phyloP scores from a whole-genome alignment of 2,888 invertebrate genomes.

The Lycophotia porphyrea region DNA sequence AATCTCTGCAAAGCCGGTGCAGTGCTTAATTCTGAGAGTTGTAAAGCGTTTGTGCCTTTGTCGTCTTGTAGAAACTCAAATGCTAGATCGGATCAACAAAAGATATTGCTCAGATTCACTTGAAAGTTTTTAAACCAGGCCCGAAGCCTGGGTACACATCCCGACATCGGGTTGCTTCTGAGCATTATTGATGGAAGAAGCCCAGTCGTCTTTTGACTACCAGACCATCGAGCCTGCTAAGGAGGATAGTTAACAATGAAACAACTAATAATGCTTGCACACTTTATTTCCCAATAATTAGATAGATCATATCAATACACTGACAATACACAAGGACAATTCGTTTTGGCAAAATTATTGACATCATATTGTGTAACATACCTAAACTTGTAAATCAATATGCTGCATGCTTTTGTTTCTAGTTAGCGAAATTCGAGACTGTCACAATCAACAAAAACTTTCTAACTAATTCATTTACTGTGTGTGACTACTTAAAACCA shows the following conservation, averaged over 20 bases:
- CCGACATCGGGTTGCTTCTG: background rate
- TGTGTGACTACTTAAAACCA: constrained; percentile 29
- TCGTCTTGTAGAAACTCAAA: too few species aligned
- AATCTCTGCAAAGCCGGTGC: too few species aligned
- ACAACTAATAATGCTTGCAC: constrained; percentile 76
- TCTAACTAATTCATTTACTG: constrained; percentile 12
- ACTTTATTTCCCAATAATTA: constrained; percentile 80
- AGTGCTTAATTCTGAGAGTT: too few species aligned
- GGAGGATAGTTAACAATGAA: constrained; percentile 49
- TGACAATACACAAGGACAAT: constrained; percentile 60
- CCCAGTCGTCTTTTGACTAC: background rate
- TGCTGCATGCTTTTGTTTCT: constrained; percentile 27
- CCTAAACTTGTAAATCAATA: constrained; percentile 27
- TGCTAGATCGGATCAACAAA: too few species aligned
- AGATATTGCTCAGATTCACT: too few species aligned
- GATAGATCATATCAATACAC: constrained; percentile 70
- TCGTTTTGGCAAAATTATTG: constrained; percentile 56
- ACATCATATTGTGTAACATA: constrained; percentile 31
- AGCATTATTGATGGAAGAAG: too few species aligned
- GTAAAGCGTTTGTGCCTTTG: background rate
- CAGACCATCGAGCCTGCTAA: too few species aligned
- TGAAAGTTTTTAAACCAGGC: background rate
- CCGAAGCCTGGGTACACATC: background rate
- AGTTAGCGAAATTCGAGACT: constrained; percentile 20
- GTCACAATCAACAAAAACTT: constrained; percentile 20